Conservation (phyloP, 1,140 invertebrate species). For the Forficula auricularia region DNA sequence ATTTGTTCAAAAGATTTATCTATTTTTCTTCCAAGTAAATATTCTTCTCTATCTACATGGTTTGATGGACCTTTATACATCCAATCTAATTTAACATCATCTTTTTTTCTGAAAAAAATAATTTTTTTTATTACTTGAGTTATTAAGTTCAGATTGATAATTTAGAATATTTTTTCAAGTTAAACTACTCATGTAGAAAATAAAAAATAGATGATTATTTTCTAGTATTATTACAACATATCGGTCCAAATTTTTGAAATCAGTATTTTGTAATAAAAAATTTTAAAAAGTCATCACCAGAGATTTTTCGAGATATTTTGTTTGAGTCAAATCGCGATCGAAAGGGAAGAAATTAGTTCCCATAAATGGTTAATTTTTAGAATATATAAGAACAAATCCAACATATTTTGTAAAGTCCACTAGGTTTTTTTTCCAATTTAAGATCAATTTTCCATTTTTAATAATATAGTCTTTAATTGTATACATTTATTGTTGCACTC, state of each 20-base stretch:
- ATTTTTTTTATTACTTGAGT: background rate
- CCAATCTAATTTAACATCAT: slow-evolving; percentile 63
- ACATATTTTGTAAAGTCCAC: too few relatives aligned
- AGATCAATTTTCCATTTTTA: too few relatives aligned
- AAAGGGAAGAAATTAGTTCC: too few relatives aligned
- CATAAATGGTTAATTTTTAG: too few relatives aligned
- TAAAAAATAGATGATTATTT: background rate
- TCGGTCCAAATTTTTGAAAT: background rate
- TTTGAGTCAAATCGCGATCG: too few relatives aligned
- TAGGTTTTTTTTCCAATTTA: too few relatives aligned
- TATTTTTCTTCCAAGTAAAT: slow-evolving; percentile 69
- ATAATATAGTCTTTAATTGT: too few relatives aligned
- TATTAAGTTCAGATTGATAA: background rate
- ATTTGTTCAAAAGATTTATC: slow-evolving; percentile 67
- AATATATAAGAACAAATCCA: too few relatives aligned
- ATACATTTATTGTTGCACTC: too few relatives aligned
- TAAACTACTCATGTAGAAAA: background rate
- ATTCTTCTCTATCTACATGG: slow-evolving; percentile 65
- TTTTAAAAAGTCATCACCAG: too few relatives aligned
- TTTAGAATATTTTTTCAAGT: background rate
- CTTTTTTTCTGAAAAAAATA: slow-evolving; percentile 28
- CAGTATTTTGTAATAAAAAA: too few relatives aligned
- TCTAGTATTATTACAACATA: background rate
- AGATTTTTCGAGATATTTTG: too few relatives aligned
- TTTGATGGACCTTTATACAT: slow-evolving; percentile 77